Evolutionary conservation across 2,888 invertebrate species (phyloP).

Genomic region (Acrobasis suavella): DNA sequence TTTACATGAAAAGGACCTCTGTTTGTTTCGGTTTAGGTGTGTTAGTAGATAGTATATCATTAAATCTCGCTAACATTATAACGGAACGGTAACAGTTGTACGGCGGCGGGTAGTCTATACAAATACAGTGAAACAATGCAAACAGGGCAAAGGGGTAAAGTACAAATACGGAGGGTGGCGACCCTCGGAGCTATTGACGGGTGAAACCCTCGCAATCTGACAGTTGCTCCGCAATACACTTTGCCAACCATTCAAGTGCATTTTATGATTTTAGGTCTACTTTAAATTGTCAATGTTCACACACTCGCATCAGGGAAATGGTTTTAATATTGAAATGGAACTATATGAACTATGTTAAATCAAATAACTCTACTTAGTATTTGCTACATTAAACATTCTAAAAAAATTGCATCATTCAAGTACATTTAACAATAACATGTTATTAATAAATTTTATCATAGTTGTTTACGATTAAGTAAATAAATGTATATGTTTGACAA

Average conservation of each 20-base stretch:
- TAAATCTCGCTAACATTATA: slow-evolving; percentile 72
- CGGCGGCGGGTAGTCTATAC: slow-evolving; percentile 64
- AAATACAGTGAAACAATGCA: slow-evolving; percentile 76
- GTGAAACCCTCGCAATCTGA: slow-evolving; percentile 58
- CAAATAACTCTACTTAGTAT: background rate
- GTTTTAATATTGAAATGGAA: slow-evolving; percentile 5
- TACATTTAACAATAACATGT: slow-evolving; percentile 6
- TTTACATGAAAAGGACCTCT: slow-evolving; percentile 19
- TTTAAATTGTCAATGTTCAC: slow-evolving; percentile 21
- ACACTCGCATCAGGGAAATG: background rate
- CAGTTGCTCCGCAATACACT: slow-evolving; percentile 61
- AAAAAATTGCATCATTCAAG: background rate
- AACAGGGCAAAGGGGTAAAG: slow-evolving; percentile 68
- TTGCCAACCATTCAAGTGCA: slow-evolving; percentile 58
- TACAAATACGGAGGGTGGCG: slow-evolving; percentile 66
- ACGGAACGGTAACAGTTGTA: slow-evolving; percentile 76
- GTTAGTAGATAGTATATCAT: slow-evolving; percentile 59
- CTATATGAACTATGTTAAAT: slow-evolving; percentile 4
- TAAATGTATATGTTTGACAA: slow-evolving; percentile 3
- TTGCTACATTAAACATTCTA: background rate
- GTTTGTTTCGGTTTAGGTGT: slow-evolving; percentile 18
- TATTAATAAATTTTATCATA: slow-evolving; percentile 7
- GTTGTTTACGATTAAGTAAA: background rate
- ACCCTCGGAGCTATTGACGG: slow-evolving; percentile 60
- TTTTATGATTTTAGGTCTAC: slow-evolving; percentile 44